These are phyloP conservation scores for Gortyna flavago DNA, from an alignment of 2,888 invertebrate species.

Conservation along the genomic window DNA sequence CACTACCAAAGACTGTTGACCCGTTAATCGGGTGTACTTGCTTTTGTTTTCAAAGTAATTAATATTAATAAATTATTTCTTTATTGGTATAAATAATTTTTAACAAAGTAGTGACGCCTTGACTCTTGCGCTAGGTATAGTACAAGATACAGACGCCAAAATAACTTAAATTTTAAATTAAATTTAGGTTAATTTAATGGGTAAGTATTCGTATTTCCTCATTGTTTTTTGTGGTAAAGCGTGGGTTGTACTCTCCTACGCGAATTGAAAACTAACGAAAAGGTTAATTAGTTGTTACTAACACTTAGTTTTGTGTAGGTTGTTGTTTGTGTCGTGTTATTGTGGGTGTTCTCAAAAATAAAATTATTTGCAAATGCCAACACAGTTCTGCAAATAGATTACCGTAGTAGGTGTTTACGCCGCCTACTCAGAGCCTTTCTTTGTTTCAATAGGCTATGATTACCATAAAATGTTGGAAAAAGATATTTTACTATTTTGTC, in stretches of 20 bases:
- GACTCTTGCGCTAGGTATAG: no score
- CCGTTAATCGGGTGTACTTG: neutral
- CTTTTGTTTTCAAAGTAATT: no score
- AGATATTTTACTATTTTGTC: neutral
- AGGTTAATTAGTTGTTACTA: no score
- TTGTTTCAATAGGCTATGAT: neutral
- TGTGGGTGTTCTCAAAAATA: no score
- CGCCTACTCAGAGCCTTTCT: neutral
- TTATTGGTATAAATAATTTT: no score
- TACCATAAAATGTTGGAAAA: neutral
- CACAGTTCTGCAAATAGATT: slow-evolving; percentile 1
- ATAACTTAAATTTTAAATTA: no score
- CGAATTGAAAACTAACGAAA: slow-evolving; percentile 2
- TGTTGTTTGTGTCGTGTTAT: no score
- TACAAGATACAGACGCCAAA: no score
- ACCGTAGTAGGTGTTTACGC: neutral
- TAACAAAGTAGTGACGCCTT: no score
- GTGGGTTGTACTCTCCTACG: slow-evolving; percentile 23
- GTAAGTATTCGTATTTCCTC: neutral
- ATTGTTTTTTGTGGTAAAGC: slow-evolving; percentile 2
- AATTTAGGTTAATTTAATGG: neutral
- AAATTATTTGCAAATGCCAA: neutral
- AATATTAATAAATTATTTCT: no score
- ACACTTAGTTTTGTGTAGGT: no score
- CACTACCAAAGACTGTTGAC: neutral